Conservation (phyloP, 2,888 invertebrate species). For the Lapara coniferarum region DNA sequence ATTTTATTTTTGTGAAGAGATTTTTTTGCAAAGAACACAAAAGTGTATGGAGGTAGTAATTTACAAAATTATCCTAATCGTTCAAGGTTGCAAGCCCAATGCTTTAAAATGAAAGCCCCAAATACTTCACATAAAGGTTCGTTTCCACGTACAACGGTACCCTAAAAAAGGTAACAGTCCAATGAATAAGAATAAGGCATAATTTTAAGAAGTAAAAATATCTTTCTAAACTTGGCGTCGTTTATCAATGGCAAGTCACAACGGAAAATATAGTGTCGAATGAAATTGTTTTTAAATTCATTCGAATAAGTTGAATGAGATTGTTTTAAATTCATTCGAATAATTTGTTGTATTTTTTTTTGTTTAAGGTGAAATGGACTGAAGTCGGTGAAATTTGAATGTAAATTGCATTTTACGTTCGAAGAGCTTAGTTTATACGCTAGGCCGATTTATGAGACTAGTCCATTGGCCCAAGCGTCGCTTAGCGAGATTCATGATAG, state of each 20-base stretch:
- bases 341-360: neutral
- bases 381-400: neutral
- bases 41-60: too few species aligned
- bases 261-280: neutral
- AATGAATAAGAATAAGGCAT: neutral
- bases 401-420: neutral
- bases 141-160: too few species aligned
- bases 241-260: neutral
- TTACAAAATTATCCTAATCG: too few species aligned
- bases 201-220: neutral
- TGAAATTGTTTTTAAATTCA: constrained; percentile 1
- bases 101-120: too few species aligned
- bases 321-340: neutral
- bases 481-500: neutral
- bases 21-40: too few species aligned
- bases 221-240: neutral
- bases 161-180: neutral
- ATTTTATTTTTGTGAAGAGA: too few species aligned
- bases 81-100: too few species aligned
- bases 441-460: neutral
- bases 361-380: neutral
- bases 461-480: neutral
- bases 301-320: neutral
- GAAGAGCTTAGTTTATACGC: neutral
- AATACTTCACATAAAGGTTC: too few species aligned